A percentile compares a stretch with the other conserved stretches of the same genome.
phyloP scores from a whole-genome alignment of 2,797 vertebrate species.

The Pseudochromis fuscus region DNA sequence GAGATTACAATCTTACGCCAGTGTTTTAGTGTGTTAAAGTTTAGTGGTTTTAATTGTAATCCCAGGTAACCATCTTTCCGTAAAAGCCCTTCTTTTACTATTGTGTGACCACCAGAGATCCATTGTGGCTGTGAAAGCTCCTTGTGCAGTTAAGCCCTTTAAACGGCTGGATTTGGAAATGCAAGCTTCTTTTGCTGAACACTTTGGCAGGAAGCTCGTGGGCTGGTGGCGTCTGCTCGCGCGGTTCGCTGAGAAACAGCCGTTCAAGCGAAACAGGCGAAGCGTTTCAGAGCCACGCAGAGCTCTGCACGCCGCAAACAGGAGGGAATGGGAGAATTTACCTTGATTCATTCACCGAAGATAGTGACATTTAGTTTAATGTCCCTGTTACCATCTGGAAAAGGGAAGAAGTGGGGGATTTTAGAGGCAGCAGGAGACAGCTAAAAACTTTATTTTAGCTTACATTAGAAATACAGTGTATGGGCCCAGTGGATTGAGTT shows the following conservation, averaged over 20 bases:
- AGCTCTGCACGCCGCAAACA: conserved; percentile 36
- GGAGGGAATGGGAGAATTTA: conserved; percentile 11
- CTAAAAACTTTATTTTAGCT: neutral
- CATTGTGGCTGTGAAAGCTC: conserved; percentile 56
- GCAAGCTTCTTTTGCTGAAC: conserved; percentile 59
- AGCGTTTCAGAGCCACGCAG: conserved; percentile 36
- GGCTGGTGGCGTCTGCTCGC: conserved; percentile 30
- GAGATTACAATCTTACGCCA: too few species aligned
- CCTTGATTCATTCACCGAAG: conserved; percentile 18
- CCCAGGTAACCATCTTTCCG: conserved; percentile 3
- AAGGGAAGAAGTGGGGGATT: neutral
- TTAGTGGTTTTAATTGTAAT: neutral
- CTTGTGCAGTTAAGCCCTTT: conserved; percentile 71
- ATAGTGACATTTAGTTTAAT: conserved; percentile 17
- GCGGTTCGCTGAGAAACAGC: conserved; percentile 31
- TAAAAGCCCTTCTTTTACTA: conserved; percentile 17
- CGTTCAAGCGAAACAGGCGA: conserved; percentile 33
- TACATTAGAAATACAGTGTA: too few species aligned
- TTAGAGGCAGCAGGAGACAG: neutral
- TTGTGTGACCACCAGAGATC: conserved; percentile 46
- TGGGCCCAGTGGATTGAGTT: too few species aligned
- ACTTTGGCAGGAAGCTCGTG: conserved; percentile 32
- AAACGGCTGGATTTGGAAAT: conserved; percentile 70
- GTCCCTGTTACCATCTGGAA: neutral
- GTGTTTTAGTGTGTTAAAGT: neutral